Conservation (phyloP, 2,888 invertebrate species). For the Aspidapion aeneum region DNA sequence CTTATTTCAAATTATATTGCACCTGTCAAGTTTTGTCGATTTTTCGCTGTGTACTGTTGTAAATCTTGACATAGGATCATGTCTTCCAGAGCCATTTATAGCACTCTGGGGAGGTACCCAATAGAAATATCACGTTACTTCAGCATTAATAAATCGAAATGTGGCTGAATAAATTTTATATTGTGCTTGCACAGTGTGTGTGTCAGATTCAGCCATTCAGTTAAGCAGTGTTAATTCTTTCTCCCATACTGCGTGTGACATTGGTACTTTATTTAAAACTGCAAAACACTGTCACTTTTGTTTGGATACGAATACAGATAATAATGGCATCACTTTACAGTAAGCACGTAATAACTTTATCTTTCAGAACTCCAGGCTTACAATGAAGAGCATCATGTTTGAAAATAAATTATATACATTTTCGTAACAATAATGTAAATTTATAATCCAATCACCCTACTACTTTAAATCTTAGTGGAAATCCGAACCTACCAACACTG, state of each 20-base stretch:
- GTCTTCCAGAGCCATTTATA: background rate
- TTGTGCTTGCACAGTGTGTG: background rate
- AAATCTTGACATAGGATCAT: background rate
- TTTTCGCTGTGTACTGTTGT: conserved; percentile 8
- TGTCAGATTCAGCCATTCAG: background rate
- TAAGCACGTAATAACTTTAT: background rate
- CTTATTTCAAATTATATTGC: conserved; percentile 23
- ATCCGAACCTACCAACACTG: no score
- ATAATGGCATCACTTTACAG: background rate
- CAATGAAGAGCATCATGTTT: no score
- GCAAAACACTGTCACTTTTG: background rate
- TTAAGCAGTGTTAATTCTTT: background rate
- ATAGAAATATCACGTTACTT: conserved; percentile 4
- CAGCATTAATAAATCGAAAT: background rate
- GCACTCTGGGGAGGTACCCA: background rate
- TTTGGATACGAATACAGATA: background rate
- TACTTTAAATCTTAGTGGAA: no score
- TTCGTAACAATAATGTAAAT: no score
- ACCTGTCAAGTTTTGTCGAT: conserved; percentile 10
- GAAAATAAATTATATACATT: no score
- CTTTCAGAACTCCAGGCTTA: background rate
- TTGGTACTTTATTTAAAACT: background rate
- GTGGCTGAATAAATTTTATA: background rate
- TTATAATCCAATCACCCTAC: no score
- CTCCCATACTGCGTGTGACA: background rate